Base-by-base conservation (phyloP, 1,140 invertebrate genomes). In the Cydia strobilella region DNA sequence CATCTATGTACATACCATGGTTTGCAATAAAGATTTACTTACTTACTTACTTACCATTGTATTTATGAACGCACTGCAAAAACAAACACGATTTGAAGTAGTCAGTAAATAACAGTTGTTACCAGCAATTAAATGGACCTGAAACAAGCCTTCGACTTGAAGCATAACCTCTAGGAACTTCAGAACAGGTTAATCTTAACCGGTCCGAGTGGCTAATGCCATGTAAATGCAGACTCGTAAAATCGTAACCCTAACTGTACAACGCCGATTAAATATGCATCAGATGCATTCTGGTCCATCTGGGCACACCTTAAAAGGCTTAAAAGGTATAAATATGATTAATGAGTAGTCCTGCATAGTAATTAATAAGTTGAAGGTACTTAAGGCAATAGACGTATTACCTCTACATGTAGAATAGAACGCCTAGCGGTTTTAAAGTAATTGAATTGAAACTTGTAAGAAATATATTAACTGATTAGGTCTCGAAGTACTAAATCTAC, bases 181-280 rank as follows among this genome's bases (percentile, higher is more conserved):
- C 27, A 35, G 65, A 69, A 69, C 65, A 35, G 65, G 65, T 69
- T 69, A 20, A 69, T 35, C 18, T 20, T 69, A 69, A 69, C 65
- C 31, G 65, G 65, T 69, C 65, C 65, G 2, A 39, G 65, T 69
- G 27, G 27, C 31, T 69, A 69, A 69, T 69, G 18, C 65, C 18
- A 42, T 69, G 27, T 35, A 69, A 69, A 31, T 69, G 31, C 31
- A n/a, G 31, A 69, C 65, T 35, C 65, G 63, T 66, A 66, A 66
- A 69, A 18, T 35, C 31, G 65, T 35, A 69, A 39, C 65, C 27
- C 65, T 69, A 69, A 69, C 65, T 69, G 65, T 69, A 39, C 27
- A 42, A 23, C 23, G 6, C 0, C 31, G 65, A 69, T 69, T 69
- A 18, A 69, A 69, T 69, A 69, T 69, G 65, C 65, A 69, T 35